These are phyloP conservation scores for Hypsopygia costalis DNA, from an alignment of 2,888 invertebrate genomes.

Conservation along the genomic window DNA sequence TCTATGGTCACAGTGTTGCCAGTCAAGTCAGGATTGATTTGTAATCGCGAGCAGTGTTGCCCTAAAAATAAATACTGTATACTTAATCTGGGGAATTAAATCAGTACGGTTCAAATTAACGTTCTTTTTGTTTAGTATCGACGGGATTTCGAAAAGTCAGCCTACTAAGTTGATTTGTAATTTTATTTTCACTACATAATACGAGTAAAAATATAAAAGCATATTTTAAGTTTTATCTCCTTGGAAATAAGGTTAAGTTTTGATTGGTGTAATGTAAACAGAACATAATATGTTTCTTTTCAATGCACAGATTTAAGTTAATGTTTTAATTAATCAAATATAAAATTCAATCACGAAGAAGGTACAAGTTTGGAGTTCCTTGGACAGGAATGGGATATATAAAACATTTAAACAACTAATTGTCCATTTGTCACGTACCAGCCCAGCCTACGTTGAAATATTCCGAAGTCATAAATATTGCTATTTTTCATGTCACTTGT, in stretches of 20 bases:
- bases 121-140: constrained; percentile 25
- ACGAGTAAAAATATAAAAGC: neutral
- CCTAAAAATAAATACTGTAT: constrained; percentile 28
- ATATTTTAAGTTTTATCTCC: neutral
- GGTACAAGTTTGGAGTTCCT: neutral
- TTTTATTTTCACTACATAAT: constrained; percentile 4
- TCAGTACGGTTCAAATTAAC: constrained; percentile 23
- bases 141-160: constrained; percentile 14
- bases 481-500: neutral
- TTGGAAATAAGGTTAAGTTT: constrained; percentile 1
- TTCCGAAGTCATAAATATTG: constrained; percentile 1
- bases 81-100: constrained; percentile 29
- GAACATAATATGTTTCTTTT: neutral
- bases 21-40: constrained; percentile 24
- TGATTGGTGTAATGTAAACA: neutral
- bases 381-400: constrained; percentile 11
- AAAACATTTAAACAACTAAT: constrained; percentile 14
- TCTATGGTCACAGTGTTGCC: constrained; percentile 15
- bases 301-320: constrained; percentile 6
- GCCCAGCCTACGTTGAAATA: neutral
- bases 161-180: constrained; percentile 14
- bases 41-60: constrained; percentile 26
- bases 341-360: constrained; percentile 5
- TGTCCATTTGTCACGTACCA: constrained; percentile 9
- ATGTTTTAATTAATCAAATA: constrained; percentile 19